Percentiles rank a stretch among this genome's conserved stretches.
Evolutionary conservation across 2,113 vertebrate genomes (phyloP).

Genomic region (Lepisosteus oculatus): DNA sequence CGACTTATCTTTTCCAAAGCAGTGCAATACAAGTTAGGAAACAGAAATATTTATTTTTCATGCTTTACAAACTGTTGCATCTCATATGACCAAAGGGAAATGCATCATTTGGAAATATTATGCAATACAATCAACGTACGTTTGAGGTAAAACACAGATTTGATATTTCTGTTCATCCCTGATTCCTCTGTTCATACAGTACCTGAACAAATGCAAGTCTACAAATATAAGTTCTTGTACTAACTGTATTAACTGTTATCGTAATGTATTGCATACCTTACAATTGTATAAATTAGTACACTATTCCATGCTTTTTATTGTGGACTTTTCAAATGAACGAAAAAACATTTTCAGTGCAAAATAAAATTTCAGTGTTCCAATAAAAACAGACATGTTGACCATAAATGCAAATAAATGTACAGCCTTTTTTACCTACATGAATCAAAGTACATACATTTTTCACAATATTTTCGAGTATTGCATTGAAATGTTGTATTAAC

Average conservation of each 20-base stretch:
- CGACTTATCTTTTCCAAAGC: background rate
- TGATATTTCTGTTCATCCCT: constrained; percentile 5
- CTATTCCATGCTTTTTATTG: background rate
- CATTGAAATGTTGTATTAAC: background rate
- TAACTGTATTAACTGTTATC: background rate
- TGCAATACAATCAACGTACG: background rate
- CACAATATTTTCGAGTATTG: constrained; percentile 13
- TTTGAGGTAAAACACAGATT: constrained; percentile 9
- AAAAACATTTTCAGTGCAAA: constrained; percentile 1
- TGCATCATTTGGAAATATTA: background rate
- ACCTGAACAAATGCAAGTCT: background rate
- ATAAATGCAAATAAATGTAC: constrained; percentile 13
- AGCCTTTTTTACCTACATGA: background rate
- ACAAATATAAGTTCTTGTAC: background rate
- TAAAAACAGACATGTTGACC: constrained; percentile 7
- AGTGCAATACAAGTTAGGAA: background rate
- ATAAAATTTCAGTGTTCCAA: background rate
- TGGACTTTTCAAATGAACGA: constrained; percentile 5
- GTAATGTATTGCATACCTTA: constrained; percentile 9
- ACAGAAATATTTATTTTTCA: constrained; percentile 4
- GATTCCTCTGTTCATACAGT: background rate
- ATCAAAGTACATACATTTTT: background rate
- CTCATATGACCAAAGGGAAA: background rate
- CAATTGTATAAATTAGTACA: background rate
- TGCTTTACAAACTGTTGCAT: constrained; percentile 6